phyloP scores from a whole-genome alignment of 64 coral and sea anemone genomes.

The Pocillopora damicornis region DNA sequence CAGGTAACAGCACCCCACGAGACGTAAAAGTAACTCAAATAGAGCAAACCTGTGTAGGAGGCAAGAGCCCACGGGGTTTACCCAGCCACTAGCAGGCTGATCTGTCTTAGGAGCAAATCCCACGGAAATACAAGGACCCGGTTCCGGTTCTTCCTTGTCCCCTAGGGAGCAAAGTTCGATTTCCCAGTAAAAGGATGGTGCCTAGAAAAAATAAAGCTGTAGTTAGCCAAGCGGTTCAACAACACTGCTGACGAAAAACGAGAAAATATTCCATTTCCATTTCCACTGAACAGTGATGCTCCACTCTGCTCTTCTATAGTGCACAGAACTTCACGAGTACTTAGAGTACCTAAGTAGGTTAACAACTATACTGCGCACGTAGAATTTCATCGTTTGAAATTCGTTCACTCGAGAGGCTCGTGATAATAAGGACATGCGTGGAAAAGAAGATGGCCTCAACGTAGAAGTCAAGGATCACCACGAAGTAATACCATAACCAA shows the following conservation, averaged over 20 bases:
- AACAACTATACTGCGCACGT: no score
- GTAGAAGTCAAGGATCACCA: no score
- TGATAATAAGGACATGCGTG: neutral
- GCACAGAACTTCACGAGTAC: no score
- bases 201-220: conserved; percentile 38
- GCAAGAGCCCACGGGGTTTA: conserved; percentile 71
- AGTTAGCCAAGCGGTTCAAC: neutral
- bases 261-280: no score
- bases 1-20: neutral
- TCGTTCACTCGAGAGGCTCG: no score
- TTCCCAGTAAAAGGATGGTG: conserved; percentile 93
- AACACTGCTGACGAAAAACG: no score
- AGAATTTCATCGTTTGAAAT: no score
- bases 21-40: neutral
- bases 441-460: neutral
- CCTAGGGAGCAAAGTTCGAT: conserved; percentile 71
- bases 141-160: conserved; percentile 13
- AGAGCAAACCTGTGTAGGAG: conserved; percentile 68
- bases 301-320: no score
- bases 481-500: no score
- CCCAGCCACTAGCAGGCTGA: conserved; percentile 55
- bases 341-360: no score
- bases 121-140: conserved; percentile 57
- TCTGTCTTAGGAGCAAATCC: conserved; percentile 67
- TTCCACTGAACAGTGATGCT: no score